These are phyloP conservation scores for Tympanuchus pallidicinctus DNA, from an alignment of 2,113 vertebrate species.

Conservation along the genomic window DNA sequence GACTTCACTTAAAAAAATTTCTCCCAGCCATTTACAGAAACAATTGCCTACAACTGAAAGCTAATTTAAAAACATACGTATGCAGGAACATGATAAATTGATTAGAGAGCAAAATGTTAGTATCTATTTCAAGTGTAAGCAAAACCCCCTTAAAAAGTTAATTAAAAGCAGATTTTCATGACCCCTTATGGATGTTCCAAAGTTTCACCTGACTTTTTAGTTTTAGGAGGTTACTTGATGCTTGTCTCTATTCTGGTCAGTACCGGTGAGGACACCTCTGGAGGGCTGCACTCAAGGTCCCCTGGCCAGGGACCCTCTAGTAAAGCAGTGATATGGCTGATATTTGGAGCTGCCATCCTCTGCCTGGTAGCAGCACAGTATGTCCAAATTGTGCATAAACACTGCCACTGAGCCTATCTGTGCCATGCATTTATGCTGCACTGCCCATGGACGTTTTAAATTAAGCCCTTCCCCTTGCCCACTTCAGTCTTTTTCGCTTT, in stretches of 20 bases:
- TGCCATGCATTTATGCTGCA: neutral
- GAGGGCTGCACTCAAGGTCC: neutral
- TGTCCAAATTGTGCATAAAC: rapidly evolving
- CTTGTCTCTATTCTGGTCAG: neutral
- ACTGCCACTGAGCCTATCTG: neutral
- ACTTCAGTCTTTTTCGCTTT: neutral
- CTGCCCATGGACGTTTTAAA: rapidly evolving
- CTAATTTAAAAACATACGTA: neutral
- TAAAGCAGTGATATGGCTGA: rapidly evolving
- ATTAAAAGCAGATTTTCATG: neutral
- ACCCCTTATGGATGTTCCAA: neutral
- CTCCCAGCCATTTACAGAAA: neutral
- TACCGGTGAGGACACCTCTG: neutral
- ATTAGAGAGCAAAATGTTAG: neutral
- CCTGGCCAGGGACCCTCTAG: neutral
- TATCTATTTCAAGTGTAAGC: neutral
- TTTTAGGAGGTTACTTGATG: neutral
- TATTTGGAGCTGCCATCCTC: neutral
- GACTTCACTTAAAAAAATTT: neutral
- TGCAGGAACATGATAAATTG: neutral
- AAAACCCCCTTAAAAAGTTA: neutral
- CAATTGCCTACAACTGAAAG: neutral
- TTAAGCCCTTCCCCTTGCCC: neutral
- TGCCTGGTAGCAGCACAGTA: too few relatives aligned
- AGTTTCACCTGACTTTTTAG: neutral